Percentiles rank a stretch among this genome's conserved stretches.
Conservation (phyloP, 1,140 invertebrate genomes). For the Atta texana region DNA sequence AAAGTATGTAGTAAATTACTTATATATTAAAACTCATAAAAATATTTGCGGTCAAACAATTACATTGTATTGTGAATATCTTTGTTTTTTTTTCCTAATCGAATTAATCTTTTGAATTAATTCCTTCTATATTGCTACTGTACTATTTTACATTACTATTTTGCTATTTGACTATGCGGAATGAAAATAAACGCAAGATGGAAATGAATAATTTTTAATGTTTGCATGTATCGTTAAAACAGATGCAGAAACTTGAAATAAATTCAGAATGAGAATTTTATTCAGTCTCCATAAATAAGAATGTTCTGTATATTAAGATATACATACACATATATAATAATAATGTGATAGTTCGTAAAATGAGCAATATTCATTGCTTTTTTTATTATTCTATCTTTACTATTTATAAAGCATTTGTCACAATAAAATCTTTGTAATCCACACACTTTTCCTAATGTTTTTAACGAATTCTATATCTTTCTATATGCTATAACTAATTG, state of each 20-base stretch:
- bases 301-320: slow-evolving; percentile 12
- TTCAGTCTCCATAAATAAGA: neutral
- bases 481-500: neutral
- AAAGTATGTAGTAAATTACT: slow-evolving; percentile 32
- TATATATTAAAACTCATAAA: slow-evolving; percentile 49
- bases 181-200: neutral
- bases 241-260: neutral
- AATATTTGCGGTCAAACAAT: slow-evolving; percentile 10
- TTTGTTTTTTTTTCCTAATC: slow-evolving; percentile 11
- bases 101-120: slow-evolving; percentile 15
- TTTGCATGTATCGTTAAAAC: neutral
- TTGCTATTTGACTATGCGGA: neutral
- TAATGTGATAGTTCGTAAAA: neutral
- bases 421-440: slow-evolving; percentile 4
- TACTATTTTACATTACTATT: neutral
- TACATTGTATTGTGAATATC: neutral
- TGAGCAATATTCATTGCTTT: neutral
- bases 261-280: neutral
- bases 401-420: slow-evolving; percentile 23
- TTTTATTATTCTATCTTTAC: slow-evolving; percentile 14
- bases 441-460: neutral
- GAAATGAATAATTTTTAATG: neutral
- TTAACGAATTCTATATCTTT: neutral
- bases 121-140: neutral
- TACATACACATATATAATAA: neutral